Evolutionary conservation across 2,113 vertebrate species (phyloP).

Genomic region (Eptesicus fuscus): DNA sequence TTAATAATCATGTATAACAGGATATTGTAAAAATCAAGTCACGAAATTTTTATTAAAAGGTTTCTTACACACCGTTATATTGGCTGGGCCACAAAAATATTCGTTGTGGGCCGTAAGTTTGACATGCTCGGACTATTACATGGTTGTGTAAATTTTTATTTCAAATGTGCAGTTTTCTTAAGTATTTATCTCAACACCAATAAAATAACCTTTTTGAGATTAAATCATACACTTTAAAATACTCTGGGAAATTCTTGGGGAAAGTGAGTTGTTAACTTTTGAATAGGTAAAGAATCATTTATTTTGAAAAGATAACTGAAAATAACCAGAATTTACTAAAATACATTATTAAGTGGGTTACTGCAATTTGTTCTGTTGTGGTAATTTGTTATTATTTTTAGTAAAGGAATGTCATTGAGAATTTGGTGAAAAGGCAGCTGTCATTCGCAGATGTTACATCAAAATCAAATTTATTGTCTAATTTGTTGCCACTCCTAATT

Average conservation of each 20-base stretch:
- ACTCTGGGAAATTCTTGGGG: not conserved
- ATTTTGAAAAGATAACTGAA: constrained; percentile 32
- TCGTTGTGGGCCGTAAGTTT: too few relatives aligned
- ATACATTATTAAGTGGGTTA: constrained; percentile 38
- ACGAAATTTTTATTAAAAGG: too few relatives aligned
- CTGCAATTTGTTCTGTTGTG: not conserved
- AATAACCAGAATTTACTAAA: constrained; percentile 32
- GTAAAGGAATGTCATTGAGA: constrained; percentile 73
- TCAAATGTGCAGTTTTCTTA: constrained; percentile 7
- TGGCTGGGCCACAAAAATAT: too few relatives aligned
- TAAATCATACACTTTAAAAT: constrained; percentile 38
- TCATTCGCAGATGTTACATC: constrained; percentile 80
- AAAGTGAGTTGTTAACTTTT: constrained; percentile 37
- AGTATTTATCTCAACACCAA: constrained; percentile 19
- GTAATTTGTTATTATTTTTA: constrained; percentile 62
- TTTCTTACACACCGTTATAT: too few relatives aligned
- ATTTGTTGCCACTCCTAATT: constrained; percentile 82
- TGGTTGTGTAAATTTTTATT: constrained; percentile 8
- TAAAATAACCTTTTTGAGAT: constrained; percentile 7
- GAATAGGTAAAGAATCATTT: constrained; percentile 27
- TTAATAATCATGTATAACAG: too few relatives aligned
- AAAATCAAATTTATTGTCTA: constrained; percentile 80
- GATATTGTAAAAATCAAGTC: too few relatives aligned
- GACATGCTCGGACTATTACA: not conserved
- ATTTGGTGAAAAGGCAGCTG: constrained; percentile 72